Evolutionary conservation across 2,113 vertebrate species (phyloP), one percentile per base, ranked within the genome.

Genomic region (Centropus bengalensis): DNA sequence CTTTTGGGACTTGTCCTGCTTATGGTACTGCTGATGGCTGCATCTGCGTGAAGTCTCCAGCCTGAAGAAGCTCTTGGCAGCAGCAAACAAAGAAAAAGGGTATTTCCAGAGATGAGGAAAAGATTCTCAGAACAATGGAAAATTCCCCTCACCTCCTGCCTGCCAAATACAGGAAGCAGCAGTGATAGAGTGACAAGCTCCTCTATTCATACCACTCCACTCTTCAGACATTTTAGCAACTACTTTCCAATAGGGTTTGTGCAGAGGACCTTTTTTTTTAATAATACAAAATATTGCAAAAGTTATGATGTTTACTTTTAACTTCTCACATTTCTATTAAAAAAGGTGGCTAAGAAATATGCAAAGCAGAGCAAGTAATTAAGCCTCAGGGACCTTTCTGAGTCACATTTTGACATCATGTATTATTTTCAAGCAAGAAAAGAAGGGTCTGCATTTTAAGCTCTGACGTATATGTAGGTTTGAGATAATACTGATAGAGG

Each of bases 41-140:
- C 56, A 59, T 80, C 32, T 69, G 54, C 5, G 0, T 36, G 30
- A 91, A 28, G 23, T 28, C 23, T 90, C 32, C 60, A 63, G 36
- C 5, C 17, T 36, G 44, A 89, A 85, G 51, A 64, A 91, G 44
- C 28, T 64, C 40, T 42, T 1, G 0, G 22, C 60, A 89, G 40
- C 60, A 91, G 42, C 38, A 75, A 82, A 55, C 17, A 44, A 56
- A 17, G 27, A 69, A 88, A 91, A 92, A 89, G 67, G 64, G 51
- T 80, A 92, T 94, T 95, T 95, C 91, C 81, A 81, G 47, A 88
- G 63, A 73, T 22, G 84, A 75, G 22, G 36, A 58, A 84, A 88
- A 76, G 66, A 60, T 68, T 44, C 27, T 45, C 54, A 83, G 71
- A 94, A 84, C 85, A 96, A 82, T 60, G 45, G 71, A 81, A 94